Conservation (phyloP, 2,888 invertebrate species). For the Agelastica alni region DNA sequence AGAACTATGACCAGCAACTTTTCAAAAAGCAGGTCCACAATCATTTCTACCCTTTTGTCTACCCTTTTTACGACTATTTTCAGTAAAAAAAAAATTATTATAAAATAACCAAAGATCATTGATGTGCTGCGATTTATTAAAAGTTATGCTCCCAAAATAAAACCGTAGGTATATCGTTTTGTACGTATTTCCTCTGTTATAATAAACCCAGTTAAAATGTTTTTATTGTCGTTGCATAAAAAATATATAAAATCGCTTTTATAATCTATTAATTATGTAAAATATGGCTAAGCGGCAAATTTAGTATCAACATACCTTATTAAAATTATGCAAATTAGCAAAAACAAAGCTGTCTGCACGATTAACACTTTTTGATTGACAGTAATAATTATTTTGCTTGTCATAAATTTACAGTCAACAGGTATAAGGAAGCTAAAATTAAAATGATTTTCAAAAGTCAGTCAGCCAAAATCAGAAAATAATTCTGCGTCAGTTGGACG, state of each 20-base stretch:
- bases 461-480: neutral
- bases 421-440: conserved; percentile 1
- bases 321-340: neutral
- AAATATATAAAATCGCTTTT: too few relatives aligned
- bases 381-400: conserved; percentile 7
- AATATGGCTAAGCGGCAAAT: neutral
- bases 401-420: conserved; percentile 1
- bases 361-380: neutral
- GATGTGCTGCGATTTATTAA: too few relatives aligned
- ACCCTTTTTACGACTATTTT: too few relatives aligned
- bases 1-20: too few relatives aligned
- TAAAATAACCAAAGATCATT: too few relatives aligned
- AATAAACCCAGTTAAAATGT: too few relatives aligned
- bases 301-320: neutral
- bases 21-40: too few relatives aligned
- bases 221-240: too few relatives aligned
- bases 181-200: too few relatives aligned
- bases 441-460: conserved; percentile 11
- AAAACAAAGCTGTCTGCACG: neutral
- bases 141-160: neutral
- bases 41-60: too few relatives aligned
- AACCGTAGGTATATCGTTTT: too few relatives aligned
- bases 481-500: conserved; percentile 2
- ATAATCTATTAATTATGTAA: neutral
- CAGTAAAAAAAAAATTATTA: too few relatives aligned